Conservation (phyloP, 2,113 vertebrate species). For the Embiotoca jacksoni region DNA sequence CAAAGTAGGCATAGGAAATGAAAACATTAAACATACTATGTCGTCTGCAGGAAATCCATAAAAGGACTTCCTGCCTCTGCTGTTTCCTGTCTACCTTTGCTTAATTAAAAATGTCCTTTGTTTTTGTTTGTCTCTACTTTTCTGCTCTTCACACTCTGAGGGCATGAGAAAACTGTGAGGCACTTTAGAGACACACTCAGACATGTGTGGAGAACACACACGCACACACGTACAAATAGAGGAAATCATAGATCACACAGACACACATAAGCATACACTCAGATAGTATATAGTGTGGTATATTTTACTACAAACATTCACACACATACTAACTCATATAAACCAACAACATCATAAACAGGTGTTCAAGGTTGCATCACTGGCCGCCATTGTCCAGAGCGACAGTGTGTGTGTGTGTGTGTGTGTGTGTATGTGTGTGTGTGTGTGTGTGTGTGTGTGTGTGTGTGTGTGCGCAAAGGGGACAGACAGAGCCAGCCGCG, state of each 20-base stretch:
- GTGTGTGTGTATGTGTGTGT: constrained; percentile 26
- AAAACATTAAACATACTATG: constrained; percentile 66
- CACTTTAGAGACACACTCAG: constrained; percentile 99
- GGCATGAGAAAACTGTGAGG: constrained; percentile 99
- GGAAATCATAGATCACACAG: constrained; percentile 66
- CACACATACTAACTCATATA: constrained; percentile 81
- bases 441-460: too few relatives aligned
- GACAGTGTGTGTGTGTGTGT: constrained; percentile 61
- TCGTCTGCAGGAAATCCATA: constrained; percentile 45
- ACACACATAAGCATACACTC: constrained; percentile 67
- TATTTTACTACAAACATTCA: constrained; percentile 80
- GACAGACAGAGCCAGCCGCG: constrained; percentile 70
- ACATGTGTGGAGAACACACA: constrained; percentile 70
- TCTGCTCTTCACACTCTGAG: constrained; percentile 89
- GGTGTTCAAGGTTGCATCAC: constrained; percentile 77
- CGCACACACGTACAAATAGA: constrained; percentile 66
- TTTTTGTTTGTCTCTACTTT: constrained; percentile 81
- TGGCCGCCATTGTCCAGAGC: constrained; percentile 79
- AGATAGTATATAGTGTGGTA: constrained; percentile 71
- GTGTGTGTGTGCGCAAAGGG: constrained; percentile 48
- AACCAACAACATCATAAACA: constrained; percentile 71
- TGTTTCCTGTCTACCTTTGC: constrained; percentile 38
- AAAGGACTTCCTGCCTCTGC: constrained; percentile 49
- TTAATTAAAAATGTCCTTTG: background rate
- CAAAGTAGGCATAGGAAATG: constrained; percentile 69